phyloP scores from a whole-genome alignment of 2,888 invertebrate genomes.

The Esperia sulphurella region DNA sequence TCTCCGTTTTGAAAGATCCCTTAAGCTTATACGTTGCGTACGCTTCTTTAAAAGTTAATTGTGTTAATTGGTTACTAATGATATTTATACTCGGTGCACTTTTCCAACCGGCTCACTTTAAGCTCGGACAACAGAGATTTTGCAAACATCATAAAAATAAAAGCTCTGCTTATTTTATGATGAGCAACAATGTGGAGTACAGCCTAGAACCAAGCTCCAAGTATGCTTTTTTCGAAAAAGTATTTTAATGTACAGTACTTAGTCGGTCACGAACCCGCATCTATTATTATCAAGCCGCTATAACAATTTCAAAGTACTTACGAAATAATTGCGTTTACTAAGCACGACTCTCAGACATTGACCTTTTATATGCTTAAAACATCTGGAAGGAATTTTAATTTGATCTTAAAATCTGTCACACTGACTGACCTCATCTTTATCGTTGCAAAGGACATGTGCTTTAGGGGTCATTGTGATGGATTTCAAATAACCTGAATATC shows the following conservation, averaged over 20 bases:
- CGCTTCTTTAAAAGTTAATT: too few relatives aligned
- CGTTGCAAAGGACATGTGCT: background rate
- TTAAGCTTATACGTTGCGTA: too few relatives aligned
- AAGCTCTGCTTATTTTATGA: constrained; percentile 4
- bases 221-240: constrained; percentile 8
- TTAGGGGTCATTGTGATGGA: too few relatives aligned
- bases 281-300: constrained; percentile 67
- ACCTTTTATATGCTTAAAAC: constrained; percentile 15
- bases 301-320: constrained; percentile 64
- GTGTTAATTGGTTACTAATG: too few relatives aligned
- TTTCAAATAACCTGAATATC: too few relatives aligned
- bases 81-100: background rate
- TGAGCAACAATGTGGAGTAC: constrained; percentile 8
- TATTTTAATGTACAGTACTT: constrained; percentile 26
- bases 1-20: too few relatives aligned
- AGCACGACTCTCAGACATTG: constrained; percentile 67
- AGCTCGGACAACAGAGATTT: constrained; percentile 1
- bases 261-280: constrained; percentile 56
- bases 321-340: constrained; percentile 70
- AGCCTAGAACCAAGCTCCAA: background rate
- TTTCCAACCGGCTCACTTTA: background rate
- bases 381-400: constrained; percentile 4
- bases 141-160: constrained; percentile 1
- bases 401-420: background rate
- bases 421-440: too few relatives aligned